Evolutionary conservation across 2,113 vertebrate genomes (phyloP).

Genomic region (Scortum barcoo): DNA sequence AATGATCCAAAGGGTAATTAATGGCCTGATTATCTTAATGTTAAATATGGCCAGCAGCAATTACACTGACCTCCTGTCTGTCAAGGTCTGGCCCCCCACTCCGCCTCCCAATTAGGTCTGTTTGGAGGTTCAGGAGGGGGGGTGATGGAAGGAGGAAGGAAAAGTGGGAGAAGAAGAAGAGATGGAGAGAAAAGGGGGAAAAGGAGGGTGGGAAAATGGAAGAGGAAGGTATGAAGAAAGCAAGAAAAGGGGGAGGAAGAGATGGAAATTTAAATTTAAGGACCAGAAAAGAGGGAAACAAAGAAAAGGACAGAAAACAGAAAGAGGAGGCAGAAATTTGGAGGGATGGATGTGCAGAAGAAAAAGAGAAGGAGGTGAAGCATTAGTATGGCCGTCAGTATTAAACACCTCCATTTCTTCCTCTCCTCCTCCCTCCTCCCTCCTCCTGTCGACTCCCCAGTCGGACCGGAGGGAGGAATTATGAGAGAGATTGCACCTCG

Average conservation of each 20-base stretch:
- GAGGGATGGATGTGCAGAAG: neutral
- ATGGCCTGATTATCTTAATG: constrained; percentile 99
- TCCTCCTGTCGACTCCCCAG: neutral
- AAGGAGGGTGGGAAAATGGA: neutral
- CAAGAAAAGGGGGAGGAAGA: neutral
- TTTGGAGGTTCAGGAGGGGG: constrained; percentile 56
- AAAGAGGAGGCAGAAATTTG: neutral
- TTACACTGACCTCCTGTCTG: constrained; percentile 99
- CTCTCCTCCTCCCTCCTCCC: neutral
- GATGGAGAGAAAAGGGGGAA: neutral
- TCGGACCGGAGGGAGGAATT: constrained; percentile 65
- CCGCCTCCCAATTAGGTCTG: constrained; percentile 98
- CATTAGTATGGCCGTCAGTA: constrained; percentile 46
- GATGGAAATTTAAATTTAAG: neutral
- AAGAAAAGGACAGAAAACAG: neutral
- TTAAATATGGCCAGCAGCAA: constrained; percentile 99
- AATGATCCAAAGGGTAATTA: constrained; percentile 99
- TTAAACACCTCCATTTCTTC: constrained; percentile 66
- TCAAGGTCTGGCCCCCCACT: constrained; percentile 95
- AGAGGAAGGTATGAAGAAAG: neutral
- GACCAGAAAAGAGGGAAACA: neutral
- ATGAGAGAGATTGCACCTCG: constrained; percentile 47
- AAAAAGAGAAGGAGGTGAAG: neutral
- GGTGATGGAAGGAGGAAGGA: neutral
- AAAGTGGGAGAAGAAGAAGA: neutral